These are phyloP conservation scores for Tolypeutes matacus DNA, from an alignment of 2,797 vertebrate genomes.

Conservation along the genomic window DNA sequence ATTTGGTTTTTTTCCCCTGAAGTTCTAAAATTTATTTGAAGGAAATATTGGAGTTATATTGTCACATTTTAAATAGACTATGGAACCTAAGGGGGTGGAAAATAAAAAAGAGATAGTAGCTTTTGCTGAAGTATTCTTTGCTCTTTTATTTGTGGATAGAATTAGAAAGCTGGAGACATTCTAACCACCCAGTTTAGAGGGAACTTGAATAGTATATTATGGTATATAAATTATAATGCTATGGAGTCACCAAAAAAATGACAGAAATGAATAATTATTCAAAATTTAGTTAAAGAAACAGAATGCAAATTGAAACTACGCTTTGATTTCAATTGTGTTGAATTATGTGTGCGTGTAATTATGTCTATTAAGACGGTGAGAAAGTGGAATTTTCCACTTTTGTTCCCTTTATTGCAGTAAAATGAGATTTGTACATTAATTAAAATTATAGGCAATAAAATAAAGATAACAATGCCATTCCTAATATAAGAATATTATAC, in stretches of 20 bases:
- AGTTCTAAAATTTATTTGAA: slow-evolving; percentile 55
- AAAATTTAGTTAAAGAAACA: slow-evolving; percentile 31
- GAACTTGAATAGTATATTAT: slow-evolving; percentile 7
- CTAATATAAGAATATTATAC: slow-evolving; percentile 27
- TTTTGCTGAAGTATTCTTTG: slow-evolving; percentile 21
- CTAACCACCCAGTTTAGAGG: slow-evolving; percentile 18
- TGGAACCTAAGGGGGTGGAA: not conserved
- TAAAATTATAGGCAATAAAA: slow-evolving; percentile 57
- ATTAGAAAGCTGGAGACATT: not conserved
- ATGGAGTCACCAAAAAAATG: slow-evolving; percentile 25
- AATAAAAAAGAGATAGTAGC: not conserved
- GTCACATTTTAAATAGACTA: slow-evolving; percentile 1
- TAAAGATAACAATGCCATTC: slow-evolving; percentile 56
- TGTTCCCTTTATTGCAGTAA: slow-evolving; percentile 42
- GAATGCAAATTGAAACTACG: slow-evolving; percentile 20
- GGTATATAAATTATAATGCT: slow-evolving; percentile 33
- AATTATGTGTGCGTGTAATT: slow-evolving; percentile 52
- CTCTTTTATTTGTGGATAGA: slow-evolving; percentile 55
- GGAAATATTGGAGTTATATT: not conserved
- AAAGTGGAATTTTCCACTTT: slow-evolving; percentile 36
- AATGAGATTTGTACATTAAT: slow-evolving; percentile 43
- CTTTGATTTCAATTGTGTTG: slow-evolving; percentile 63
- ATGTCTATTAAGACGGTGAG: slow-evolving; percentile 1
- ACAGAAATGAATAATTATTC: slow-evolving; percentile 53
- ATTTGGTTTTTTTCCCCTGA: slow-evolving; percentile 44